Evolutionary conservation across 2,113 vertebrate species (phyloP).

Genomic region (Paralichthys olivaceus): DNA sequence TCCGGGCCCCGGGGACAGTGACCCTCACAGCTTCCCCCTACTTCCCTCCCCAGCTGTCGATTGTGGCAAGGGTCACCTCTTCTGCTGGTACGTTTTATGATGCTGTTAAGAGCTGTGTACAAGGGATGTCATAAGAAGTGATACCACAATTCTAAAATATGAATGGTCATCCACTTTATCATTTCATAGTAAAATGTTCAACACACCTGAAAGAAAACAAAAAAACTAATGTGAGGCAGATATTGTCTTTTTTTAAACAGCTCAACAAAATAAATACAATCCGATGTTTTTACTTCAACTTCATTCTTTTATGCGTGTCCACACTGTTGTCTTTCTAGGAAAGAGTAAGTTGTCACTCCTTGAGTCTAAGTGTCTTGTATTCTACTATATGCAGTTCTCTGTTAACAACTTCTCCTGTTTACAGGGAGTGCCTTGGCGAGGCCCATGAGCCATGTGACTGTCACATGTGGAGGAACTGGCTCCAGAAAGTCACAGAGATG

Average conservation of each 20-base stretch:
- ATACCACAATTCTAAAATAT: too few relatives aligned
- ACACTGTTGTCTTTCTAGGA: too few relatives aligned
- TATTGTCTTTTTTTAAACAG: too few relatives aligned
- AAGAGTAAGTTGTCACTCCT: not conserved
- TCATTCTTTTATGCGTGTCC: too few relatives aligned
- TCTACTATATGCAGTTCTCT: not conserved
- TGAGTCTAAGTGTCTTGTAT: not conserved
- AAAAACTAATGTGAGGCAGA: too few relatives aligned
- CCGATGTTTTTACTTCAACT: too few relatives aligned
- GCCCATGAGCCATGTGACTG: slow-evolving; percentile 99
- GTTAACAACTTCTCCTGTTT: slow-evolving; percentile 11
- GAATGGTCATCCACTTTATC: too few relatives aligned
- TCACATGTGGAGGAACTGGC: slow-evolving; percentile 98
- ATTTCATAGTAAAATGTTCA: too few relatives aligned
- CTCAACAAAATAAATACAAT: too few relatives aligned
- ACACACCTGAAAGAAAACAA: too few relatives aligned
- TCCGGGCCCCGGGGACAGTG: slow-evolving; percentile 89
- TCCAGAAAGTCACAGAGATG: slow-evolving; percentile 98
- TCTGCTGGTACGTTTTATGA: slow-evolving; percentile 70
- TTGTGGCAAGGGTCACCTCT: slow-evolving; percentile 94
- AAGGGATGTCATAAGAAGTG: too few relatives aligned
- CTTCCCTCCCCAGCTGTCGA: slow-evolving; percentile 98
- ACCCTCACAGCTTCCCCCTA: slow-evolving; percentile 91
- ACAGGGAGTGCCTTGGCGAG: slow-evolving; percentile 97
- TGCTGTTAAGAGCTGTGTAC: too few relatives aligned